Evolutionary conservation across 1,140 invertebrate species (phyloP).

Genomic region (Megalonaias nervosa): DNA sequence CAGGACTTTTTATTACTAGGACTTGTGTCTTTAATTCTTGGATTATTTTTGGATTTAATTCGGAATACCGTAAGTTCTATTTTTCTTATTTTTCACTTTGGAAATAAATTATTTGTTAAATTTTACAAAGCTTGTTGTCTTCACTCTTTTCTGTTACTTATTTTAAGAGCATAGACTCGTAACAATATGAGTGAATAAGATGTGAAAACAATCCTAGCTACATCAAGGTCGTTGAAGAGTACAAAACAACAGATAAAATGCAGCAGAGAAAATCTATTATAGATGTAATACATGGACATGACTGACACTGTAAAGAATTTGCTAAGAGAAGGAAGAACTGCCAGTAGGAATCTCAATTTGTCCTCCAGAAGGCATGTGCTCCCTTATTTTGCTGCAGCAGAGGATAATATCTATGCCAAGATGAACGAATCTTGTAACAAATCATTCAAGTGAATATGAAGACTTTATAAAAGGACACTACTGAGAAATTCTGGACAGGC

Average conservation of each 20-base stretch:
- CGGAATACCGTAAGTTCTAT: no score
- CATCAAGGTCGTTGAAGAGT: no score
- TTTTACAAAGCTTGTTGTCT: no score
- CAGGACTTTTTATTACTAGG: no score
- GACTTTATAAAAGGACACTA: constrained; percentile 40
- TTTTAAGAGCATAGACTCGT: no score
- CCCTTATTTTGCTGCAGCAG: constrained; percentile 69
- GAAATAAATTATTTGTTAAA: no score
- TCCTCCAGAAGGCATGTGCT: constrained; percentile 61
- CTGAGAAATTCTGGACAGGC: constrained; percentile 23
- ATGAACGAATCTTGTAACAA: constrained; percentile 4
- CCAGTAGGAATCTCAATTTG: constrained; percentile 45
- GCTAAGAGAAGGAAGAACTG: constrained; percentile 49
- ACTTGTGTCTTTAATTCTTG: no score
- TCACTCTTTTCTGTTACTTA: no score
- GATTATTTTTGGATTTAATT: no score
- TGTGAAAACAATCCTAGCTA: no score
- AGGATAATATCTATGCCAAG: constrained; percentile 68
- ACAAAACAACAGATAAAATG: background rate
- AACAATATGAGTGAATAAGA: no score
- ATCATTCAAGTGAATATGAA: constrained; percentile 38
- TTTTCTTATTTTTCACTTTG: no score
- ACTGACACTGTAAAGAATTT: constrained; percentile 40
- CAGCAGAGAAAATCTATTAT: constrained; percentile 22
- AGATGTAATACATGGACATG: constrained; percentile 47